phyloP scores from a whole-genome alignment of 2,888 invertebrate genomes.

The Aphodius sticticus region DNA sequence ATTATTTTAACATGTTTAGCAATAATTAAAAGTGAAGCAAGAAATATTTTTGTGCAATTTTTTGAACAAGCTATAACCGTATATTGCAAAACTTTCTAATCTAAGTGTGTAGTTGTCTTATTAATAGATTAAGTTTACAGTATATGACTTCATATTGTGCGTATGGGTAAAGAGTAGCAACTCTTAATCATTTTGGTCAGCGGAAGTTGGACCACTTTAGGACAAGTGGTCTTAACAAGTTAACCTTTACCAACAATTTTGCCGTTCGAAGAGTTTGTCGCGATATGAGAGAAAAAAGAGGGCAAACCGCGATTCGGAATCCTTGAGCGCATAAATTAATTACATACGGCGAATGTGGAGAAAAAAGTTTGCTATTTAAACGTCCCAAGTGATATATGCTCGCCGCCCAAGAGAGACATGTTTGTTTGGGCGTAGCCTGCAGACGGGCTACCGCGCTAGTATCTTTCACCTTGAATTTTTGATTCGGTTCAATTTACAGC shows the following conservation, averaged over 20 bases:
- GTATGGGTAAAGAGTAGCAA: neutral
- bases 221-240: neutral
- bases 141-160: neutral
- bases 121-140: neutral
- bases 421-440: constrained; percentile 13
- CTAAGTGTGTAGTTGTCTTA: too few relatives aligned
- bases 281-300: neutral
- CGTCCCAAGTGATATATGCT: constrained; percentile 19
- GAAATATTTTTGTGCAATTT: too few relatives aligned
- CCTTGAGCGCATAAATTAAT: neutral
- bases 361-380: constrained; percentile 7
- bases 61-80: too few relatives aligned
- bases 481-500: constrained; percentile 18
- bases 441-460: constrained; percentile 8
- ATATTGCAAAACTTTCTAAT: too few relatives aligned
- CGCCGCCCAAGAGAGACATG: constrained; percentile 13
- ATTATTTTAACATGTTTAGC: too few relatives aligned
- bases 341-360: neutral
- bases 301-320: neutral
- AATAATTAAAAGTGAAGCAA: too few relatives aligned
- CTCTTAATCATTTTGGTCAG: neutral
- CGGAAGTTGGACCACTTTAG: neutral
- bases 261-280: neutral
- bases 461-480: constrained; percentile 25
- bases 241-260: neutral